phyloP scores from a whole-genome alignment of 2,797 vertebrate genomes.

The Pachyuromys duprasi region DNA sequence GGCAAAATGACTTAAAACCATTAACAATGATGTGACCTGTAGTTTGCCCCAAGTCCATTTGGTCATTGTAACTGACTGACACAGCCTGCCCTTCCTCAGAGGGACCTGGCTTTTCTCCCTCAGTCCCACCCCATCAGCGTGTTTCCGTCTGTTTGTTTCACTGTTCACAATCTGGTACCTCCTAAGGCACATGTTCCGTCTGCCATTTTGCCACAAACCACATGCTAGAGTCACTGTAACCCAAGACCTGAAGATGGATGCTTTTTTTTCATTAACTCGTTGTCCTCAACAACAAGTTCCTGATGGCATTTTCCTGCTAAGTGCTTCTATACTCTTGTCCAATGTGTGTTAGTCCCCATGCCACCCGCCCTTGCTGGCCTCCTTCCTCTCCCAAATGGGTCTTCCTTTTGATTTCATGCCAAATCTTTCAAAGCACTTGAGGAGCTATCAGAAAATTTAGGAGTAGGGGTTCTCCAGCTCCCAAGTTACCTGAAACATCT shows the following conservation, averaged over 20 bases:
- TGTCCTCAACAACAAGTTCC: not conserved
- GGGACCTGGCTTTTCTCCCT: not conserved
- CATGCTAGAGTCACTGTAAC: not conserved
- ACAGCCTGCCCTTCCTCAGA: not conserved
- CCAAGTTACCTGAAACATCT: not conserved
- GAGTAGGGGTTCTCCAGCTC: not conserved
- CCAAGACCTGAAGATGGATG: not conserved
- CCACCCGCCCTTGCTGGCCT: not conserved
- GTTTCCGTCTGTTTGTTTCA: not conserved
- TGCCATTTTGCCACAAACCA: not conserved
- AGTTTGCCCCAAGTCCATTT: not conserved
- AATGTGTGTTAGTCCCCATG: not conserved
- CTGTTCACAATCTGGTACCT: slow-evolving; percentile 7
- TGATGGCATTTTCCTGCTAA: not conserved
- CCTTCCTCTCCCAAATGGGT: not conserved
- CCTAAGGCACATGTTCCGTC: not conserved
- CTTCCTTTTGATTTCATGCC: not conserved
- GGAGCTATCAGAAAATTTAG: not conserved
- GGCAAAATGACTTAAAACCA: not conserved
- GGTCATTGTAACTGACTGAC: not conserved
- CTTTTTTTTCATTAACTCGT: not conserved
- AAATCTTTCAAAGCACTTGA: not conserved
- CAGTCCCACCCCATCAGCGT: not conserved
- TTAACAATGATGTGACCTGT: not conserved
- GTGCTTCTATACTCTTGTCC: not conserved